A percentile compares a stretch with the other conserved stretches of the same genome.
phyloP scores from a whole-genome alignment of 2,888 invertebrate genomes.

The Pristionchus fissidentatus region DNA sequence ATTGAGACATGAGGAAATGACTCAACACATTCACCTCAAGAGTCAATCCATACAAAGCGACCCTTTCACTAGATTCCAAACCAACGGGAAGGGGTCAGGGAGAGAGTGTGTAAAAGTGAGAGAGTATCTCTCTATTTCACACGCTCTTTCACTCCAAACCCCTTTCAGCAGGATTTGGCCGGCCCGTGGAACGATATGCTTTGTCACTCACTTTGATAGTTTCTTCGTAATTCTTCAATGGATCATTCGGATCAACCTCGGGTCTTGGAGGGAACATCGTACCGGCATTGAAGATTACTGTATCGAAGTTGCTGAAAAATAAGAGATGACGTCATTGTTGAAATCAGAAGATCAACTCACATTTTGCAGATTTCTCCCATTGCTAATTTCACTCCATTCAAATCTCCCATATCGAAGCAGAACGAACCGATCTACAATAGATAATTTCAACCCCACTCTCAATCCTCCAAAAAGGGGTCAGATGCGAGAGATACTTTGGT shows the following conservation, averaged over 20 bases:
- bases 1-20: conserved; percentile 36
- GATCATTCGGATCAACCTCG: background rate
- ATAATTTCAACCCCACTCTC: background rate
- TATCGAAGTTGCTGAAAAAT: background rate
- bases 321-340: background rate
- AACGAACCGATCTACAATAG: background rate
- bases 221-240: no score
- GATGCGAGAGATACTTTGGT: no score
- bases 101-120: no score
- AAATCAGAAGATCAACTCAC: background rate
- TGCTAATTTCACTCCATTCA: background rate
- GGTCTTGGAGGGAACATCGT: conserved; percentile 11
- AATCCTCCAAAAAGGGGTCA: no score
- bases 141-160: no score
- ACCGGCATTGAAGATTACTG: conserved; percentile 29
- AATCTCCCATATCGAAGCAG: background rate
- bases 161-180: no score
- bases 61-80: no score
- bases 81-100: no score
- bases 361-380: background rate
- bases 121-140: no score
- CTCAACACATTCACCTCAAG: conserved; percentile 10
- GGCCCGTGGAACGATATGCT: no score
- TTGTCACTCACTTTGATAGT: no score
- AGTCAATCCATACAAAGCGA: background rate